Evolutionary conservation across 2,113 vertebrate genomes (phyloP).

Genomic region (Myiagra hebetior): DNA sequence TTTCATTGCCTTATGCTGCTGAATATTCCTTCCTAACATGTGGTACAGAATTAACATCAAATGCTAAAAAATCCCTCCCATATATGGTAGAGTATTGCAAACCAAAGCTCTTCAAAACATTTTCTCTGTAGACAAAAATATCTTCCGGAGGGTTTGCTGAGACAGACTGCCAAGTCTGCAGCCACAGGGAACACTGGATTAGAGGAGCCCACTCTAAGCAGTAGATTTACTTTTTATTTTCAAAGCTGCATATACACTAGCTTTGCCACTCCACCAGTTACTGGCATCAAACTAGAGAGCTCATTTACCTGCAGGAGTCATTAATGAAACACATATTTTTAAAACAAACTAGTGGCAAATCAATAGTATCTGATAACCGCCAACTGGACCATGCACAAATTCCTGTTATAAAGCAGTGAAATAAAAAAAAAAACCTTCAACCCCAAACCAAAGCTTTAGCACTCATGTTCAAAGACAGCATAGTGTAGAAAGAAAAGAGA

Average conservation of each 20-base stretch:
- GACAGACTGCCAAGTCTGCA: slow-evolving; percentile 47
- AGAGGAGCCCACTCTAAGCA: not conserved
- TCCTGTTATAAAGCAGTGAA: not conserved
- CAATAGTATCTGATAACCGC: not conserved
- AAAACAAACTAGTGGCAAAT: not conserved
- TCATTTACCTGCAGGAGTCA: not conserved
- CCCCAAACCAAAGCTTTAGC: not conserved
- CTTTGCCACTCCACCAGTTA: not conserved
- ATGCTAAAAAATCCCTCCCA: slow-evolving; percentile 42
- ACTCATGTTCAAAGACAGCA: not conserved
- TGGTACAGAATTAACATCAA: slow-evolving; percentile 34
- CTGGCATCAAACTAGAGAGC: not conserved
- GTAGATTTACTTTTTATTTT: not conserved
- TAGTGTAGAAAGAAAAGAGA: not conserved
- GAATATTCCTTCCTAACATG: not conserved
- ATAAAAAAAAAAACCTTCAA: not conserved
- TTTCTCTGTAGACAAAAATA: slow-evolving; percentile 57
- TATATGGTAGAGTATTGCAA: slow-evolving; percentile 57
- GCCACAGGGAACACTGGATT: slow-evolving; percentile 9
- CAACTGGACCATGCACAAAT: not conserved
- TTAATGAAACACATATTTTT: not conserved
- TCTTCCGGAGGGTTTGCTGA: not conserved
- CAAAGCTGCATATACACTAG: not conserved
- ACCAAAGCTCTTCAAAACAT: slow-evolving; percentile 46
- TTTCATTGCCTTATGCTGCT: not conserved